A percentile compares a stretch with the other conserved stretches of the same genome.
phyloP scores from a whole-genome alignment of 2,113 vertebrate species.

The Otocyon megalotis region DNA sequence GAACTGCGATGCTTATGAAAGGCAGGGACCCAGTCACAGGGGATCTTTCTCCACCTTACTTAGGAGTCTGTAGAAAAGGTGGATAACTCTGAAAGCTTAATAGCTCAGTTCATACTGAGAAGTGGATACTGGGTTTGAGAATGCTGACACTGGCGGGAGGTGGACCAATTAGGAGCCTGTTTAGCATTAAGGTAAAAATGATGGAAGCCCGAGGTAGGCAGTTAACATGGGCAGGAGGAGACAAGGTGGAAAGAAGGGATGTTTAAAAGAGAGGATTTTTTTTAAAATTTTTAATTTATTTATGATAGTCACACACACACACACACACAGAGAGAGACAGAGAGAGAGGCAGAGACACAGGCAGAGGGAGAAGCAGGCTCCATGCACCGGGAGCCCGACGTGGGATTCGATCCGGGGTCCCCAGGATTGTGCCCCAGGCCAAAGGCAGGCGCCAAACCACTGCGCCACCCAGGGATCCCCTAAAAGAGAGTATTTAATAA shows the following conservation, averaged over 20 bases:
- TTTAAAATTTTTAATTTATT: too few species aligned
- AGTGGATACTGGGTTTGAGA: not conserved
- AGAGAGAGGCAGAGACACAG: too few species aligned
- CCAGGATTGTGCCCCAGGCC: too few species aligned
- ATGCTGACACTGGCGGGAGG: not conserved
- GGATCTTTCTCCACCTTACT: not conserved
- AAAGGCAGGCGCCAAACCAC: too few species aligned
- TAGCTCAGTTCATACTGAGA: not conserved
- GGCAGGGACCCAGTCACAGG: not conserved
- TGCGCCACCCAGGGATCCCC: too few species aligned
- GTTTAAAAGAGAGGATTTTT: not conserved
- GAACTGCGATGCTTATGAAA: not conserved
- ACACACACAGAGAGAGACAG: too few species aligned
- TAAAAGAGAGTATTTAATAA: not conserved
- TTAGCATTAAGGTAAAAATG: not conserved
- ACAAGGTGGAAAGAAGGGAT: not conserved
- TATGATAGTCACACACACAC: too few species aligned
- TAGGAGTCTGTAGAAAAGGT: not conserved
- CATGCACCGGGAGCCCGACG: too few species aligned
- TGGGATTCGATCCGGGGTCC: too few species aligned
- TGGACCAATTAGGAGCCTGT: not conserved
- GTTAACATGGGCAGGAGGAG: not conserved
- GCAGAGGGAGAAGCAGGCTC: too few species aligned
- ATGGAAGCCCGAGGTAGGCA: not conserved
- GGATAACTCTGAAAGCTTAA: not conserved